phyloP scores from a whole-genome alignment of 2,888 invertebrate genomes.

The Caenorhabditis macrosperma region DNA sequence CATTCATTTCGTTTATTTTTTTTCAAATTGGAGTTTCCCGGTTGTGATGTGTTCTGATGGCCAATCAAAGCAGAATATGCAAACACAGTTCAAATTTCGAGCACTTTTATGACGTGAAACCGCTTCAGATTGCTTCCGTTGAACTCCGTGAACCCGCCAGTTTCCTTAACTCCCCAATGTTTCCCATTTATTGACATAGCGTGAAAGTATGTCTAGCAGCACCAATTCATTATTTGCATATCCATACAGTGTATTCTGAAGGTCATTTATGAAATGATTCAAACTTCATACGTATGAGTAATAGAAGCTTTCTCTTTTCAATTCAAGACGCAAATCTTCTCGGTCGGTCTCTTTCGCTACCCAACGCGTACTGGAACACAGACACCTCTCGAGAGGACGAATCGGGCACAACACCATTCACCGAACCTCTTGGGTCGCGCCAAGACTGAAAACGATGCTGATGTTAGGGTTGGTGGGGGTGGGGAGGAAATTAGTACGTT shows the following conservation, averaged over 20 bases:
- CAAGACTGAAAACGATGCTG: conserved; percentile 16
- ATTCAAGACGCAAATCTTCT: conserved; percentile 6
- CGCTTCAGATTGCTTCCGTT: neutral
- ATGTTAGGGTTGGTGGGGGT: conserved; percentile 4
- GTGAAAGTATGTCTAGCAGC: conserved; percentile 5
- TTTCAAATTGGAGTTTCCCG: neutral
- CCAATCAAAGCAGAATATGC: no score
- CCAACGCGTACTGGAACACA: conserved; percentile 58
- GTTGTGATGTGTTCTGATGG: no score
- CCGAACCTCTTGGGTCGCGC: conserved; percentile 32
- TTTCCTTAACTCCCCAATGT: neutral
- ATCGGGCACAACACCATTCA: conserved; percentile 61
- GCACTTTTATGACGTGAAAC: no score
- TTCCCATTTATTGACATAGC: neutral
- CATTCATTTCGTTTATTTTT: neutral
- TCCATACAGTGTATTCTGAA: conserved; percentile 29
- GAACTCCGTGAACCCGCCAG: neutral
- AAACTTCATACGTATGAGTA: conserved; percentile 42
- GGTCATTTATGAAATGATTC: conserved; percentile 46
- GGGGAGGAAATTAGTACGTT: neutral
- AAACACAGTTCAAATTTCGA: no score
- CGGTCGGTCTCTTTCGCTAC: neutral
- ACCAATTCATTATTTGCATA: conserved; percentile 11
- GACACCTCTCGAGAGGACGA: conserved; percentile 41
- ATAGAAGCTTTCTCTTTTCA: conserved; percentile 13